phyloP scores from a whole-genome alignment of 2,113 vertebrate genomes.

The Protobothrops flavoviridis region DNA sequence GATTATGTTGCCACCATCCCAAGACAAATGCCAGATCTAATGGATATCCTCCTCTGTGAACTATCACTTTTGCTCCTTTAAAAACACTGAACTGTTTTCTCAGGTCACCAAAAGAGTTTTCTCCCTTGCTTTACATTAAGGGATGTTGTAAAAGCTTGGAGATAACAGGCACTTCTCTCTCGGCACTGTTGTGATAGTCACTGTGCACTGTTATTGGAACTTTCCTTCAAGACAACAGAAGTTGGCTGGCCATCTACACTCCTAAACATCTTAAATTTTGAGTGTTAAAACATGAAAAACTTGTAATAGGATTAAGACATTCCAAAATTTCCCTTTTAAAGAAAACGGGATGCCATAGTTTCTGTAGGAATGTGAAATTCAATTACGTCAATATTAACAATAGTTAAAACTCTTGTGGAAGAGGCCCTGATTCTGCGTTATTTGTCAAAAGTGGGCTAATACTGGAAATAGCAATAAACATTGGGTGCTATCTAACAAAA shows the following conservation, averaged over 20 bases:
- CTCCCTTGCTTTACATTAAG: not conserved
- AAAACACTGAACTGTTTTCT: not conserved
- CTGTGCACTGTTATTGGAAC: not conserved
- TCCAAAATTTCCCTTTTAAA: not conserved
- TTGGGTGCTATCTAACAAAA: no score
- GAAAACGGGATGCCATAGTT: not conserved
- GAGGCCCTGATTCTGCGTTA: not conserved
- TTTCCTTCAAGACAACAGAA: not conserved
- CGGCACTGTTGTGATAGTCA: not conserved
- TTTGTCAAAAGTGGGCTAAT: not conserved
- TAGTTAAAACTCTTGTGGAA: not conserved
- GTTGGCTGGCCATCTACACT: not conserved
- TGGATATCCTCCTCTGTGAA: not conserved
- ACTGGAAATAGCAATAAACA: not conserved
- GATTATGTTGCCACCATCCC: not conserved
- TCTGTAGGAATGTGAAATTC: not conserved
- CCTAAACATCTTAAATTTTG: not conserved
- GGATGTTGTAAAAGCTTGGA: not conserved
- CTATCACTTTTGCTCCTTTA: not conserved
- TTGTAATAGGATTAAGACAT: not conserved
- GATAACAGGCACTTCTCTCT: not conserved
- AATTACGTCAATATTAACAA: not conserved
- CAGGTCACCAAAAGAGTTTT: not conserved
- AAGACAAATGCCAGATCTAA: not conserved
- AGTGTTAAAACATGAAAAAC: not conserved